Conservation (phyloP, 2,113 vertebrate genomes). For the Archilochus colubris region DNA sequence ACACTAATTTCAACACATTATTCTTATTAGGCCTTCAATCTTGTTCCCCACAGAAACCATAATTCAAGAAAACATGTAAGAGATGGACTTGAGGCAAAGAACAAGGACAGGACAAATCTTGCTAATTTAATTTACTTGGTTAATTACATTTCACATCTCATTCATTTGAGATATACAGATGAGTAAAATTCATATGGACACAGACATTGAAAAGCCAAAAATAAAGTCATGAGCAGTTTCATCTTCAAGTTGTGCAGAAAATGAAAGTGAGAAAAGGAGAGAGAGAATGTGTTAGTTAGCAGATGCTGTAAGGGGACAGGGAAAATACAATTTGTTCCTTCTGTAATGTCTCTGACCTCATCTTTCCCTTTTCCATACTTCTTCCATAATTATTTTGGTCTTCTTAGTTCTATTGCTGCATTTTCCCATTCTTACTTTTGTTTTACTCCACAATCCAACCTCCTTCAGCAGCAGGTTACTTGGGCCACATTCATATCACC, state of each 20-base stretch:
- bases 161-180: slow-evolving; percentile 57
- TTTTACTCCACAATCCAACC: background rate
- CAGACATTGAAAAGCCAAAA: slow-evolving; percentile 64
- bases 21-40: background rate
- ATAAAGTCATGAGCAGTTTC: slow-evolving; percentile 56
- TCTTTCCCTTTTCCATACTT: background rate
- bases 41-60: background rate
- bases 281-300: slow-evolving; percentile 55
- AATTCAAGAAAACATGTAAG: slow-evolving; percentile 6
- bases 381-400: background rate
- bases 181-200: slow-evolving; percentile 41
- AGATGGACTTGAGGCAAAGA: slow-evolving; percentile 49
- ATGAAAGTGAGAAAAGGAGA: slow-evolving; percentile 58
- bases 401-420: background rate
- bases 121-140: slow-evolving; percentile 69
- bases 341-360: slow-evolving; percentile 44
- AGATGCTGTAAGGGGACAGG: slow-evolving; percentile 51
- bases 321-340: slow-evolving; percentile 61
- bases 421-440: background rate
- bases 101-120: slow-evolving; percentile 48
- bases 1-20: background rate
- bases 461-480: background rate
- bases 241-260: slow-evolving; percentile 55
- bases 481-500: background rate
- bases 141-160: slow-evolving; percentile 69